phyloP scores from a whole-genome alignment of 2,113 vertebrate species.

The Cariama cristata region DNA sequence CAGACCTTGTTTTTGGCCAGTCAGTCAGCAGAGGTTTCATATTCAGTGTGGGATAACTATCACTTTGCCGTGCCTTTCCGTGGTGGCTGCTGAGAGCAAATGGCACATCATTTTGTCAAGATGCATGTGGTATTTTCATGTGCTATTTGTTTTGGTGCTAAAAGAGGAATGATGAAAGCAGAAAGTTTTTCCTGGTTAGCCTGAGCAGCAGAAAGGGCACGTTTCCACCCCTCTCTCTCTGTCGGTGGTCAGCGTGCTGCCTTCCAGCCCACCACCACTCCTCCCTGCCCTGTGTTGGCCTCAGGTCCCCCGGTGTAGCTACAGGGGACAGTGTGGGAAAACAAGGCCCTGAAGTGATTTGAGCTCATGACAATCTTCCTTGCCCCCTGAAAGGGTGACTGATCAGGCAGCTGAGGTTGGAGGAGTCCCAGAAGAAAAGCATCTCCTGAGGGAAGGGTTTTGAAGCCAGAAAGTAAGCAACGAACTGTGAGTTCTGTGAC shows the following conservation, averaged over 20 bases:
- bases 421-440: neutral
- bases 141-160: neutral
- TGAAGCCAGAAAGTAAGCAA: neutral
- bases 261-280: neutral
- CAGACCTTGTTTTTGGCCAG: neutral
- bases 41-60: neutral
- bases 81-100: neutral
- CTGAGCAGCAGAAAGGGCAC: neutral
- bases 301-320: neutral
- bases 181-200: neutral
- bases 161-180: neutral
- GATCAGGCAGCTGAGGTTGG: neutral
- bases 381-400: neutral
- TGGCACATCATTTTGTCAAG: fast-evolving
- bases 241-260: fast-evolving
- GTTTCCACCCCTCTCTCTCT: neutral
- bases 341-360: neutral
- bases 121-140: neutral
- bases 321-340: neutral
- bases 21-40: neutral
- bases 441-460: neutral
- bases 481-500: neutral
- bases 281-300: neutral
- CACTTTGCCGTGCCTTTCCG: neutral
- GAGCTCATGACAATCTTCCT: neutral